Base-by-base conservation (phyloP, 2,888 invertebrate species). In the Pollenia griseotomentosa region DNA sequence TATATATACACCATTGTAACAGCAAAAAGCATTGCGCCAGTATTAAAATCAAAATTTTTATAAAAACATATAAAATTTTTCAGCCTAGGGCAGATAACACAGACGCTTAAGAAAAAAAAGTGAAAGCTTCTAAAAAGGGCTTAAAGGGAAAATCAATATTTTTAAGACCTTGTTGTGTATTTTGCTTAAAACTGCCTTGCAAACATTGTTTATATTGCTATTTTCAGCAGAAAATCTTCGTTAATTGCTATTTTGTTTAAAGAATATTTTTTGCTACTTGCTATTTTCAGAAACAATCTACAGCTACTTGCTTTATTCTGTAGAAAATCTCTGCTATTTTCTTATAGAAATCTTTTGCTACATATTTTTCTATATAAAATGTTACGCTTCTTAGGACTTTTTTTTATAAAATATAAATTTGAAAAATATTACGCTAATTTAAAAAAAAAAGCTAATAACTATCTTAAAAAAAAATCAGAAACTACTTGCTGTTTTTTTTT, bases 1-100 rank as follows among this genome's bases (percentile, higher is more conserved):
- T 23, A 2, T 2, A 19, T 19, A 61, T 33, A n/a, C 14, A 59
- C 16, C 70, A 59, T 51, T 70, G 48, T 70, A 44, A 44, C n/a
- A 53, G 61, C 19, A 66, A 44, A 71, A 78, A 40, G 16, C 65
- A 48, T 57, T 59, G 33, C 16, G n/a, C 51, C 33, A 59, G 73
- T 40, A 55, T 68, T 66, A 46, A 74, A 84, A 84, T 73, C 66
- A 55, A 79, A 80, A 79, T 61, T 46, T 55, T 23, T 40, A 12
- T 61, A 7, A n/a, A 48, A 77, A 46, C 40, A 5, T 53, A 46
- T 63, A 65, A 73, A 73, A 59, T 2, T 11, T 79, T 63, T 3
- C 40, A 61, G 79, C 61, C 68, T 68, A 51, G 14, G 55, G 23
- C 51, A 71, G 46, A 57, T 33, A 71, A 57, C 7, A 44, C 2